Conservation (phyloP, 2,113 vertebrate species). For the Sciurus niger region DNA sequence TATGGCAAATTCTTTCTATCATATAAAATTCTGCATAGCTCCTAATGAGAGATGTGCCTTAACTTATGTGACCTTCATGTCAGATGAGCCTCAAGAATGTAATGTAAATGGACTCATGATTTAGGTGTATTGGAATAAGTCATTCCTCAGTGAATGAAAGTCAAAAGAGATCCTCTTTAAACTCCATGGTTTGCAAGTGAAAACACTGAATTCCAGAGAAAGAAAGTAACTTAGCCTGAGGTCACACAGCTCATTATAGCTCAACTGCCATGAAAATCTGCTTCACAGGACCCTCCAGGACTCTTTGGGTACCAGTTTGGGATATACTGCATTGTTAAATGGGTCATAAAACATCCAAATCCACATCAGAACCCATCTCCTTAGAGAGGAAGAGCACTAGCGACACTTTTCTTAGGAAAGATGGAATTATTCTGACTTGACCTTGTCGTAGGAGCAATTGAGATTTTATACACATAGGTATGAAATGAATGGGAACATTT, state of each 20-base stretch:
- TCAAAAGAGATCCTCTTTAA: conserved; percentile 7
- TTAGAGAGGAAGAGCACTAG: not conserved
- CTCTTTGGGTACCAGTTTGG: not conserved
- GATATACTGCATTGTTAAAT: not conserved
- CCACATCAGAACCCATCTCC: not conserved
- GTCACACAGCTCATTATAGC: not conserved
- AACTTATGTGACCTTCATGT: not conserved
- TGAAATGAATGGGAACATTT: conserved; percentile 47
- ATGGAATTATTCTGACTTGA: not conserved
- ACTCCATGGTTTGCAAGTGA: conserved; percentile 18
- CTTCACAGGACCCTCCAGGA: not conserved
- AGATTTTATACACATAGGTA: not conserved
- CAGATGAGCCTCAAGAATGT: not conserved
- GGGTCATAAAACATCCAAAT: not conserved
- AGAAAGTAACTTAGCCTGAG: conserved; percentile 2
- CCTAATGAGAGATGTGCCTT: conserved; percentile 1
- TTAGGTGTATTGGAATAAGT: not conserved
- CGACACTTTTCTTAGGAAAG: not conserved
- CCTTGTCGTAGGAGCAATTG: not conserved
- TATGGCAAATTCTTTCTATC: not conserved
- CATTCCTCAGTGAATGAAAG: not conserved
- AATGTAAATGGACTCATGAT: conserved; percentile 17
- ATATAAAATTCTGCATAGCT: not conserved
- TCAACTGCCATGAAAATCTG: not conserved
- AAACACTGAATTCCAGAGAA: conserved; percentile 34